These are phyloP conservation scores for Hypotaenidia philippensis DNA, from an alignment of 2,797 vertebrate genomes.

Conservation along the genomic window DNA sequence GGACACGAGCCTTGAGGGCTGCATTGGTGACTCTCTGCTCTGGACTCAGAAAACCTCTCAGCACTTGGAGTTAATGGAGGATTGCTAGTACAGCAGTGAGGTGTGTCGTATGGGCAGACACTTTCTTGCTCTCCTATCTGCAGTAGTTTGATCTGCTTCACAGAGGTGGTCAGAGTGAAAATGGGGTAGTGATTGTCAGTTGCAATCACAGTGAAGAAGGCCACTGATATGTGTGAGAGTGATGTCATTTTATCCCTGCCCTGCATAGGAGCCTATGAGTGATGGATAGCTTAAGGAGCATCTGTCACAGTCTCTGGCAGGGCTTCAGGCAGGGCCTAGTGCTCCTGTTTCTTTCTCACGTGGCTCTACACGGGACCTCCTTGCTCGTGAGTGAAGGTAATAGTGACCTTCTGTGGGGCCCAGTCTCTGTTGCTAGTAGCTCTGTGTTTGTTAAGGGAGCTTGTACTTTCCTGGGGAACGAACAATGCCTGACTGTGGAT, in stretches of 20 bases:
- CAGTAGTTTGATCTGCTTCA: background rate
- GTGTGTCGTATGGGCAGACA: rapidly evolving
- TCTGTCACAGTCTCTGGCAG: background rate
- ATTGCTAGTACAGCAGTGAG: background rate
- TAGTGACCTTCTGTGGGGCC: background rate
- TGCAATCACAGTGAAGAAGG: background rate
- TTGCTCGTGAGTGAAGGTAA: background rate
- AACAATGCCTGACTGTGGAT: conserved; percentile 22
- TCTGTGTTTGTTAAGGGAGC: background rate
- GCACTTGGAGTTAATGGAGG: background rate
- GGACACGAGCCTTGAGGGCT: background rate
- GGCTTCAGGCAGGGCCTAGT: background rate
- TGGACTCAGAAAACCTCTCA: background rate
- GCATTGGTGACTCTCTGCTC: background rate
- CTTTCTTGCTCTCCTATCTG: background rate
- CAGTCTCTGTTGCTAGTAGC: background rate
- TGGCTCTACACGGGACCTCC: background rate
- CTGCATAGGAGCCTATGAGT: background rate
- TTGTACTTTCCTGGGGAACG: background rate
- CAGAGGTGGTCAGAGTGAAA: background rate
- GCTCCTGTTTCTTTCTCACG: background rate
- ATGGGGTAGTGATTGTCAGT: background rate
- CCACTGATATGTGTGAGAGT: rapidly evolving
- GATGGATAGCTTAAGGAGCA: background rate
- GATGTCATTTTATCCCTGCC: background rate